Percentiles rank a stretch among this genome's conserved stretches.
Evolutionary conservation across 2,113 vertebrate species (phyloP).

Genomic region (Etheostoma cragini): DNA sequence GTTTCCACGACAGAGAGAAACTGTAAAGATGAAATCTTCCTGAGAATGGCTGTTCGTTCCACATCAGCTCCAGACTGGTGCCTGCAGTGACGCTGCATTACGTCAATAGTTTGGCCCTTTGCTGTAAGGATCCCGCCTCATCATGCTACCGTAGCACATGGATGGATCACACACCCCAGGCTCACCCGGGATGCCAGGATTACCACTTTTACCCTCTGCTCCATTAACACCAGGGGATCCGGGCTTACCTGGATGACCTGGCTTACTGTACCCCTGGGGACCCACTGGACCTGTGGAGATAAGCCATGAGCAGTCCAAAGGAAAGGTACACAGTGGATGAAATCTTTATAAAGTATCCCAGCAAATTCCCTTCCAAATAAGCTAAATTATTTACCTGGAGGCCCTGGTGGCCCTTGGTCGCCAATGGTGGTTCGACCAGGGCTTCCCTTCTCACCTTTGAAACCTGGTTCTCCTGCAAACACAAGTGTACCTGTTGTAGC

Average conservation of each 20-base stretch:
- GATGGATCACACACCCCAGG: conserved; percentile 94
- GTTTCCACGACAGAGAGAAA: conserved; percentile 81
- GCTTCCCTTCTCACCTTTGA: conserved; percentile 89
- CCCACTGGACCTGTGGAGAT: conserved; percentile 88
- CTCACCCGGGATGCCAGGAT: conserved; percentile 88
- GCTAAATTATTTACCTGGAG: conserved; percentile 85
- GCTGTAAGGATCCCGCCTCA: conserved; percentile 91
- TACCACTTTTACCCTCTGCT: conserved; percentile 88
- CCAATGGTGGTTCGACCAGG: conserved; percentile 88
- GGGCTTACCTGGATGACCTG: conserved; percentile 88
- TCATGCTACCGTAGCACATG: conserved; percentile 91
- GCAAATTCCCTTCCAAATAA: neutral
- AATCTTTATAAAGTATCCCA: neutral
- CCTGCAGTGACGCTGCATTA: conserved; percentile 41
- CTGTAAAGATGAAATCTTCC: conserved; percentile 89
- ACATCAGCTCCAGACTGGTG: conserved; percentile 81
- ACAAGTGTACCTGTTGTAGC: conserved; percentile 7
- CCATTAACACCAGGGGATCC: conserved; percentile 90
- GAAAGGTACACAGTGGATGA: neutral
- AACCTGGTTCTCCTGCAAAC: conserved; percentile 89
- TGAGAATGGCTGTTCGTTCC: conserved; percentile 88
- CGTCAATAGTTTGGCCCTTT: conserved; percentile 97
- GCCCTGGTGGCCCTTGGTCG: conserved; percentile 89
- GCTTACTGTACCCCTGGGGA: conserved; percentile 88
- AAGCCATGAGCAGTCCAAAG: neutral